These are phyloP conservation scores for Astropecten irregularis DNA, from an alignment of 53 echinoderm and acorn worm genomes.

Conservation along the genomic window DNA sequence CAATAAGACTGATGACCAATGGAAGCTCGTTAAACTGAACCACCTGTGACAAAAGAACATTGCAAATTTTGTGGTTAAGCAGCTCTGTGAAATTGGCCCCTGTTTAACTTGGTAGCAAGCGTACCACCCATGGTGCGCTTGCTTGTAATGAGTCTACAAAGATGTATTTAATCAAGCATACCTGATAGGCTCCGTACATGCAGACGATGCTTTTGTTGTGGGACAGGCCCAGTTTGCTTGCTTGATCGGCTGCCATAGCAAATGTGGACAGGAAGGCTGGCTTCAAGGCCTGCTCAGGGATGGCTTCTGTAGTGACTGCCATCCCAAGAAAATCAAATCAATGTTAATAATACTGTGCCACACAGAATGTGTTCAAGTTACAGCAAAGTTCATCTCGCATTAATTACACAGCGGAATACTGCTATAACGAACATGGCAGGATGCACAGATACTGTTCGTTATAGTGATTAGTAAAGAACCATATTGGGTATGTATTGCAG, in stretches of 20 bases:
- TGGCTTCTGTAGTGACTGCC: constrained; percentile 77
- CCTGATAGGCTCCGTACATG: constrained; percentile 87
- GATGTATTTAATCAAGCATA: constrained; percentile 5
- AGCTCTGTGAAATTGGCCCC: background rate
- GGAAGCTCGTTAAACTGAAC: constrained; percentile 94
- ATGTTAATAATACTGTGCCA: too few species aligned
- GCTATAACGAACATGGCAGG: too few species aligned
- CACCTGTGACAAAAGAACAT: constrained; percentile 62
- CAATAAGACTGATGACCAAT: constrained; percentile 92
- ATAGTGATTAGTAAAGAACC: too few species aligned
- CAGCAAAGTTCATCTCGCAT: background rate
- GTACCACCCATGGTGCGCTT: background rate
- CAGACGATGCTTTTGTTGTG: constrained; percentile 93
- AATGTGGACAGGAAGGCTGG: constrained; percentile 96
- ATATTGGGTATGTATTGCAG: too few species aligned
- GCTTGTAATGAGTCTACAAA: too few species aligned
- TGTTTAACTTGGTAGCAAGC: background rate
- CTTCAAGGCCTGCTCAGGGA: constrained; percentile 80
- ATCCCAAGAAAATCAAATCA: too few species aligned
- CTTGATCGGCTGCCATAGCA: constrained; percentile 97
- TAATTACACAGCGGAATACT: too few species aligned
- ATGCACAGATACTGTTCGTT: too few species aligned
- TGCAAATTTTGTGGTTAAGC: background rate
- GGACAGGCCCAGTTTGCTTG: constrained; percentile 94
- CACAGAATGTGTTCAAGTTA: background rate